phyloP scores from a whole-genome alignment of 2,888 invertebrate species.

The Acleris holmiana region DNA sequence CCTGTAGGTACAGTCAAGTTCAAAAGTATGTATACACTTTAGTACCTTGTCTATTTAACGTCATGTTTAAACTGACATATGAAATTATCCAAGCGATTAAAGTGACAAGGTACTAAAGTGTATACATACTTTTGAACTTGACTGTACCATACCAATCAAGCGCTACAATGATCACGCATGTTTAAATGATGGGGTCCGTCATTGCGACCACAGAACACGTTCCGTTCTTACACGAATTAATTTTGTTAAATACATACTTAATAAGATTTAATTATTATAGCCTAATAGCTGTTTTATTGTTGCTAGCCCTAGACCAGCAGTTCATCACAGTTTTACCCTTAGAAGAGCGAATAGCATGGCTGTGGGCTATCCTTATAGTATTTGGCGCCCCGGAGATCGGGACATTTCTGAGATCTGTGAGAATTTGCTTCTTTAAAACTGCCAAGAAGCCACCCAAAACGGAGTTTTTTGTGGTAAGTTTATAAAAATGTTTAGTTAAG shows the following conservation, averaged over 20 bases:
- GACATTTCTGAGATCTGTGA: conserved; percentile 87
- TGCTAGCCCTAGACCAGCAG: conserved; percentile 85
- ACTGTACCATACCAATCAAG: no score
- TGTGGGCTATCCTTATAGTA: conserved; percentile 91
- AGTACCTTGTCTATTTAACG: no score
- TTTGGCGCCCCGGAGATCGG: conserved; percentile 91
- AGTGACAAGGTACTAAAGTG: no score
- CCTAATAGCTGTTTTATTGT: conserved; percentile 23
- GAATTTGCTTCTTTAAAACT: conserved; percentile 90
- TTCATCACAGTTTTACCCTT: conserved; percentile 85
- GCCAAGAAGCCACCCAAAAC: conserved; percentile 80
- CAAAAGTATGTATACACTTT: no score
- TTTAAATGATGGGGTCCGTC: no score
- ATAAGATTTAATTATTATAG: background rate
- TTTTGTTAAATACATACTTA: background rate
- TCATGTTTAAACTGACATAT: no score
- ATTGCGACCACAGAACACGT: no score
- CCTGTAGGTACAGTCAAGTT: no score
- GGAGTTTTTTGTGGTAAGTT: conserved; percentile 84
- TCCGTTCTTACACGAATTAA: no score
- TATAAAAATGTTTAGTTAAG: background rate
- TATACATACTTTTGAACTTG: no score
- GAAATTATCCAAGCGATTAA: no score
- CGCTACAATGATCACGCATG: no score
- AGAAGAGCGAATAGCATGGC: conserved; percentile 89